These are phyloP conservation scores for Drosophila dunni DNA, from an alignment of 1,140 invertebrate species.

Conservation along the genomic window DNA sequence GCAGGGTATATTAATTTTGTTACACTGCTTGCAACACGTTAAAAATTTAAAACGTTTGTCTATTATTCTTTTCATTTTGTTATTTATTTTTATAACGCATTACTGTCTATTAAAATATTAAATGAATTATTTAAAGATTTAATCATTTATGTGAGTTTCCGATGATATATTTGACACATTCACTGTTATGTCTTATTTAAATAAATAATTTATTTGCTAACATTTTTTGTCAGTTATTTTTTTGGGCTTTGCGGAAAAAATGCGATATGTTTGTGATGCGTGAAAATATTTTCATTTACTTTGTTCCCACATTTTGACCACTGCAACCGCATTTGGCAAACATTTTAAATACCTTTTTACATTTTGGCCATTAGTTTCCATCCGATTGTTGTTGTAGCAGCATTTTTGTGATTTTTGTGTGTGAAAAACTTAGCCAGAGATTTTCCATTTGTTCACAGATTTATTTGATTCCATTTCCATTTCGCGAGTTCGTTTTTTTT, in stretches of 20 bases:
- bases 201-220: constrained; percentile 42
- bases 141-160: not conserved
- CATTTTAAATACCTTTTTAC: constrained; percentile 81
- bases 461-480: constrained; percentile 66
- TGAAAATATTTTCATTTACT: constrained; percentile 75
- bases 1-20: not conserved
- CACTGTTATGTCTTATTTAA: constrained; percentile 24
- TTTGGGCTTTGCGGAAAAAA: not conserved
- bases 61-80: too few relatives aligned
- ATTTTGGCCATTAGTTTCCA: constrained; percentile 75
- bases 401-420: constrained; percentile 60
- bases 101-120: not conserved
- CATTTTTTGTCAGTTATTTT: constrained; percentile 3
- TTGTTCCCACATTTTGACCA: constrained; percentile 61
- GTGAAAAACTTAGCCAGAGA: constrained; percentile 37
- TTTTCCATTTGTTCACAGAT: constrained; percentile 66
- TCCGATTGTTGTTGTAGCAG: constrained; percentile 48
- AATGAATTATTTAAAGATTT: constrained; percentile 13
- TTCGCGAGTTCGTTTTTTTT: constrained; percentile 34
- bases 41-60: too few relatives aligned
- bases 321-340: constrained; percentile 74
- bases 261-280: constrained; percentile 25
- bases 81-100: too few relatives aligned
- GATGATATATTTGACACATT: not conserved
- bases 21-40: too few relatives aligned